Evolutionary conservation across 53 echinoderm and acorn worm species (phyloP), one percentile per base, ranked within the genome.

Genomic region (Pentamera pediparva): DNA sequence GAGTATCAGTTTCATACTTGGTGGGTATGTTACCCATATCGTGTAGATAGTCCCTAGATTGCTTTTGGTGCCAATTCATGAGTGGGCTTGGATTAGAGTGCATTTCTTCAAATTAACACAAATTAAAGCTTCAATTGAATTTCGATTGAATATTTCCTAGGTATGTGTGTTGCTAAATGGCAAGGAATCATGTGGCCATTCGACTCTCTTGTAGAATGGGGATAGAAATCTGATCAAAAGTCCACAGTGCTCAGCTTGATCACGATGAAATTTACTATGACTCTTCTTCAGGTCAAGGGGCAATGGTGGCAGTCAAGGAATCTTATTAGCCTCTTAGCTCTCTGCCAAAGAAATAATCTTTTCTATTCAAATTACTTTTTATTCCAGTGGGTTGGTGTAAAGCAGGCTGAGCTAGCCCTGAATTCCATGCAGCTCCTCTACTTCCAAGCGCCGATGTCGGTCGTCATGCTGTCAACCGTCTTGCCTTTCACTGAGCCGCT

Each of bases 381-480:
- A 49, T 29, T 60, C 20, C 79, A 95, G 95, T 95, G 90, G 90
- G 95, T 95, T 9, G 85, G 87, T 8, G 40, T 78, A 10, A 95
- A 90, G 55, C 95, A 95, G 74, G 75, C 79, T 60, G 95, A 95
- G 56, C 89, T 89, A 35, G 87, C 87, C 61, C 84, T 95, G 15
- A 95, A 95, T 75, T 95, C 95, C 0, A 95, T 95, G 95, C 95
- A 95, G 63, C 82, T 95, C 3, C 58, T 95, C 32, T 95, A 87
- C 74, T 95, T 84, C 74, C 95, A 95, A 50, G 95, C 95, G 0
- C 95, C 95, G 8, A 54, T 95, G 45, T 95, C 95, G 19, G 90
- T 86, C 6, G 35, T 62, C 24, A 78, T 95, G 10, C 69, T 95
- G 28, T 39, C 76, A 5, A 61, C 76, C 5, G 38, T 80, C 7